Percentiles rank a stretch among this genome's conserved stretches.
Conservation (phyloP, 2,113 vertebrate genomes). For the Trochalopteron elliotii region DNA sequence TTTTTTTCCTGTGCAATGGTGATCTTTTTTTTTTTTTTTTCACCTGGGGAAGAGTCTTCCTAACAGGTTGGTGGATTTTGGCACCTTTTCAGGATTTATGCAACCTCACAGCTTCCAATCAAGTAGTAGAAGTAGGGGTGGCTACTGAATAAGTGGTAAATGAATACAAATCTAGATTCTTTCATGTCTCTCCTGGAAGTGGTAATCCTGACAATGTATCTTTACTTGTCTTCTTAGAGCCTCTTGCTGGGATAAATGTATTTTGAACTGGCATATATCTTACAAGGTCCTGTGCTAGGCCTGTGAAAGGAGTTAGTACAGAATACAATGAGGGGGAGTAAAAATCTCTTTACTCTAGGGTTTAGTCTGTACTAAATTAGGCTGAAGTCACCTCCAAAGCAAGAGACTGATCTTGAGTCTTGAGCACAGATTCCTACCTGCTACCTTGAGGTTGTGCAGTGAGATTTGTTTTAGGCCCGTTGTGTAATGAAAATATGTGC, state of each 20-base stretch:
- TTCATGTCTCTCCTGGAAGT: not conserved
- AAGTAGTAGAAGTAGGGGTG: not conserved
- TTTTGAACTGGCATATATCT: not conserved
- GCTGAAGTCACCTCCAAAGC: not conserved
- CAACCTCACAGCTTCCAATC: not conserved
- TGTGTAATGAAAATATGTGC: constrained; percentile 13
- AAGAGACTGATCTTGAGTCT: not conserved
- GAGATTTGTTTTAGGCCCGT: not conserved
- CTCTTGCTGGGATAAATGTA: not conserved
- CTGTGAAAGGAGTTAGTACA: not conserved
- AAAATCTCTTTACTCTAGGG: not conserved
- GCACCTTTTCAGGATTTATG: not conserved
- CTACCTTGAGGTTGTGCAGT: not conserved
- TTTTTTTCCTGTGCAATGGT: not conserved
- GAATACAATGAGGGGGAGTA: not conserved
- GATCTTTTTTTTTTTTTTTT: not conserved
- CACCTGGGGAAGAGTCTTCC: not conserved
- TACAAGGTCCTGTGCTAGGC: not conserved
- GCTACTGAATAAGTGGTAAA: not conserved
- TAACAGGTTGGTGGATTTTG: not conserved
- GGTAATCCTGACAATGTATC: not conserved
- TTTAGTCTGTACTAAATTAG: not conserved
- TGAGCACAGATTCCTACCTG: not conserved
- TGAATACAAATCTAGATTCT: not conserved
- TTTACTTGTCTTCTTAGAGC: not conserved